A percentile compares a stretch with the other conserved stretches of the same genome.
Evolutionary conservation across 2,113 vertebrate genomes (phyloP).

Genomic region (Galemys pyrenaicus): DNA sequence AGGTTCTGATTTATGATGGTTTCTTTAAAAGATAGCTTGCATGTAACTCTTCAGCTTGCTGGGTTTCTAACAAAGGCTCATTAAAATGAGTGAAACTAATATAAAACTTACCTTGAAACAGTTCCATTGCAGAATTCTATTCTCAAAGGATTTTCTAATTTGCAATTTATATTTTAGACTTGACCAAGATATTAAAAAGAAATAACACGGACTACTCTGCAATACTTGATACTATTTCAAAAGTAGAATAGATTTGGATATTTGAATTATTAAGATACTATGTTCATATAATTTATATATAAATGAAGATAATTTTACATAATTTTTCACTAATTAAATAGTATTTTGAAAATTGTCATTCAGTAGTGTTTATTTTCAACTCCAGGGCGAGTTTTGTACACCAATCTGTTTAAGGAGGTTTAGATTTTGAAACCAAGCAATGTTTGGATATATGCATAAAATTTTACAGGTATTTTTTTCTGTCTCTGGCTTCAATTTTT

Average conservation of each 20-base stretch:
- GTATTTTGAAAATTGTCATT: slow-evolving; percentile 65
- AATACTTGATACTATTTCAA: slow-evolving; percentile 61
- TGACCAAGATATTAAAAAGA: slow-evolving; percentile 83
- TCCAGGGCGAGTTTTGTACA: neutral
- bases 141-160: slow-evolving; percentile 87
- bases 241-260: slow-evolving; percentile 70
- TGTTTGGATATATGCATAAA: neutral
- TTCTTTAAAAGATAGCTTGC: slow-evolving; percentile 83
- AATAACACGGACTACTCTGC: slow-evolving; percentile 70
- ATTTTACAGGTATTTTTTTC: neutral
- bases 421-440: slow-evolving; percentile 42
- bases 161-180: slow-evolving; percentile 85
- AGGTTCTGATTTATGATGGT: slow-evolving; percentile 81
- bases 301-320: slow-evolving; percentile 55
- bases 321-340: slow-evolving; percentile 71
- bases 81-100: slow-evolving; percentile 87
- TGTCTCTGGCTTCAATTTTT: neutral
- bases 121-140: slow-evolving; percentile 82
- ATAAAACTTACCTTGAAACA: slow-evolving; percentile 88
- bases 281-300: slow-evolving; percentile 56
- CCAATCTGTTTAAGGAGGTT: neutral
- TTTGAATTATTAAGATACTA: slow-evolving; percentile 74
- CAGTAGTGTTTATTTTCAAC: neutral
- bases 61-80: slow-evolving; percentile 86
- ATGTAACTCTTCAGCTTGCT: slow-evolving; percentile 80